Evolutionary conservation across 2,113 vertebrate genomes (phyloP).

Genomic region (Lophura nycthemera): DNA sequence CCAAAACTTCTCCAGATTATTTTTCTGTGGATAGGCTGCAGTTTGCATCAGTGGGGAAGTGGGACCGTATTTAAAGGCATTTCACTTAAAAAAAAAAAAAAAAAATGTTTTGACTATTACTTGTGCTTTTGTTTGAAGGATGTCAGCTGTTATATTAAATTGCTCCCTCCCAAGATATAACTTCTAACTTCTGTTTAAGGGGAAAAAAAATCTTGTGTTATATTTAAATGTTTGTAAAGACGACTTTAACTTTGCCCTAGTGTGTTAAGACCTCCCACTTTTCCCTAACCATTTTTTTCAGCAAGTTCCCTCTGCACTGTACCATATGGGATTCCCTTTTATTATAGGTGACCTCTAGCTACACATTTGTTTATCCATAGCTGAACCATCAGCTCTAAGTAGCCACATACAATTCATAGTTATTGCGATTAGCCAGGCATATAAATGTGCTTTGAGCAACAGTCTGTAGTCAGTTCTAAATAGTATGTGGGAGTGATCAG

Average conservation of each 20-base stretch:
- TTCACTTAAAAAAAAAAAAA: not conserved
- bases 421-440: not conserved
- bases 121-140: not conserved
- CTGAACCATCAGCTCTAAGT: not conserved
- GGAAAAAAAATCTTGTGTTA: not conserved
- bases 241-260: not conserved
- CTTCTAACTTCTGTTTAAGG: not conserved
- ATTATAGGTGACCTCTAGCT: not conserved
- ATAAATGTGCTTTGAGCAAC: not conserved
- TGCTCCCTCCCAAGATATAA: rapidly evolving
- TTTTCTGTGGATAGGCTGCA: not conserved
- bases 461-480: not conserved
- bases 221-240: too few species aligned
- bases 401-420: not conserved
- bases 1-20: not conserved
- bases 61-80: rapidly evolving
- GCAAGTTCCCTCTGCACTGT: too few species aligned
- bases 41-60: not conserved
- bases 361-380: not conserved
- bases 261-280: not conserved
- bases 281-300: not conserved
- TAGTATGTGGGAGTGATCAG: not conserved
- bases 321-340: rapidly evolving
- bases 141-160: not conserved
- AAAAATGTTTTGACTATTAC: not conserved